Percentiles rank a stretch among this genome's conserved stretches.
phyloP scores from a whole-genome alignment of 2,797 vertebrate species.

The Alfaro cultratus region DNA sequence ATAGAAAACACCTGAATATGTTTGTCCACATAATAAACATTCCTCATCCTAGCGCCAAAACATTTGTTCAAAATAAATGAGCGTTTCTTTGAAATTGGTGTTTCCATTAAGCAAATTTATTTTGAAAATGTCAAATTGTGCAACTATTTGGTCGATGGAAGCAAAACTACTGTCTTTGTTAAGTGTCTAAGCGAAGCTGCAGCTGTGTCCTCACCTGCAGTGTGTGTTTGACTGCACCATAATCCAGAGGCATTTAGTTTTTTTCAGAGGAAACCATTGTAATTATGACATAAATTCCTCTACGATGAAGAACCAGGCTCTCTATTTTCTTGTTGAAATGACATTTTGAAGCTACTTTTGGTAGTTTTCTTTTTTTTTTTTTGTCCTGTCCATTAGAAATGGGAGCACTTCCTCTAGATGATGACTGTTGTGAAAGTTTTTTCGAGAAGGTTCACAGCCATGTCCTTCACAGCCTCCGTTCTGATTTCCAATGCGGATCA shows the following conservation, averaged over 20 bases:
- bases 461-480: too few species aligned
- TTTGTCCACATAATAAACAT: too few species aligned
- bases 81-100: too few species aligned
- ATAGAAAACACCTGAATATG: too few species aligned
- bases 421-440: neutral
- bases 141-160: too few species aligned
- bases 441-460: neutral
- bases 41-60: too few species aligned
- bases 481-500: too few species aligned
- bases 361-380: neutral
- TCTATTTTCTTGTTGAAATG: neutral
- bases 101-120: too few species aligned
- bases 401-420: neutral
- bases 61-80: too few species aligned
- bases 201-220: constrained; percentile 16
- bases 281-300: neutral
- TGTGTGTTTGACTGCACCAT: constrained; percentile 37
- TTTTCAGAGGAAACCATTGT: neutral
- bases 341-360: neutral
- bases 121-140: too few species aligned
- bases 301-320: neutral
- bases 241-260: constrained; percentile 45
- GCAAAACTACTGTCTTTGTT: neutral
- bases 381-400: neutral
- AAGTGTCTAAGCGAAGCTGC: neutral